Evolutionary conservation across 2,113 vertebrate genomes (phyloP).

Genomic region (Candoia aspera): DNA sequence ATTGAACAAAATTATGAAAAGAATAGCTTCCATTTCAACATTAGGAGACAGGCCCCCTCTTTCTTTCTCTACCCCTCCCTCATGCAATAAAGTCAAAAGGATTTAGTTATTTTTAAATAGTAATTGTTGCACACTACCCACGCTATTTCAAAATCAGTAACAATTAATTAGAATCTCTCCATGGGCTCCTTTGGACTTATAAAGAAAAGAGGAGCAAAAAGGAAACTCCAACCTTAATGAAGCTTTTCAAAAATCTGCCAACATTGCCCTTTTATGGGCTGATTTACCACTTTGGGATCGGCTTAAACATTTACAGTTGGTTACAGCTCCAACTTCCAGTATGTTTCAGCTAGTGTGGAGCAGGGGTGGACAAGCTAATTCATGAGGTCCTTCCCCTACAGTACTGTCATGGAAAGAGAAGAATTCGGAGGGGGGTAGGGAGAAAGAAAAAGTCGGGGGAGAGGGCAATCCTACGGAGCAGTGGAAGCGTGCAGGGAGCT

Average conservation of each 20-base stretch:
- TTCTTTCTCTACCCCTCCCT: not conserved
- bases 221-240: not conserved
- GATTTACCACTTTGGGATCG: not conserved
- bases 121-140: not conserved
- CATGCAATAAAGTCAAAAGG: not conserved
- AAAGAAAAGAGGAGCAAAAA: not conserved
- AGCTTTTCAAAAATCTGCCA: not conserved
- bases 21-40: not conserved
- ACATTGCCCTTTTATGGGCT: not conserved
- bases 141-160: not conserved
- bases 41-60: not conserved
- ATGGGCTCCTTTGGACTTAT: not conserved
- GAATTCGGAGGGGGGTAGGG: not conserved
- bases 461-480: not conserved
- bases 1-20: conserved; percentile 27
- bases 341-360: not conserved
- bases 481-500: not conserved
- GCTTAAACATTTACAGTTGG: not conserved
- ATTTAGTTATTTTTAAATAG: not conserved
- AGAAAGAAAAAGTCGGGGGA: no score
- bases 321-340: not conserved
- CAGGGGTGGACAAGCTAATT: not conserved
- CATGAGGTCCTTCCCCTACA: not conserved
- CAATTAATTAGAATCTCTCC: not conserved
- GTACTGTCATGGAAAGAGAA: no score